These are phyloP conservation scores for Phortica okadai DNA, from an alignment of 2,888 invertebrate genomes.

Conservation along the genomic window DNA sequence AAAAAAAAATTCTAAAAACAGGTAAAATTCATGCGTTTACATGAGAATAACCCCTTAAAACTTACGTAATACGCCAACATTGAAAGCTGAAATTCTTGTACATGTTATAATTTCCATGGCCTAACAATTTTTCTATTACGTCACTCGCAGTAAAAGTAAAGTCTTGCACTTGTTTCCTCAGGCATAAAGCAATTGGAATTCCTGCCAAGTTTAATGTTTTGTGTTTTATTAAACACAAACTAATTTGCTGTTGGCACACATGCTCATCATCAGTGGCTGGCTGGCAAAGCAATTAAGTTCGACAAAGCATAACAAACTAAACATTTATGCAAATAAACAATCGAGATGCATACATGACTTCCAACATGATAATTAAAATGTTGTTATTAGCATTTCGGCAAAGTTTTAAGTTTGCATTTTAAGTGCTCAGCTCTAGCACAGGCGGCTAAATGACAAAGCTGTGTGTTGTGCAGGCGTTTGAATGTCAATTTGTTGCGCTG, in stretches of 20 bases:
- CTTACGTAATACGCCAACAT: too few relatives aligned
- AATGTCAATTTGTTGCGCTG: not conserved
- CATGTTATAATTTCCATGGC: not conserved
- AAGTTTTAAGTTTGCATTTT: not conserved
- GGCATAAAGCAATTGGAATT: not conserved
- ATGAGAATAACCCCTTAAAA: too few relatives aligned
- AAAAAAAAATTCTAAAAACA: too few relatives aligned
- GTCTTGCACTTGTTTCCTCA: not conserved
- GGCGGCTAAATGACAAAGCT: not conserved
- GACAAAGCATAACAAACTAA: not conserved
- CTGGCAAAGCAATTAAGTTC: not conserved
- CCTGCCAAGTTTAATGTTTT: too few relatives aligned
- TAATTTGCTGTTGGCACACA: not conserved
- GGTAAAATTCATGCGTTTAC: too few relatives aligned
- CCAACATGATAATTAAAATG: not conserved
- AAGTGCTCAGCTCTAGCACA: not conserved
- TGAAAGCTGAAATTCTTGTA: too few relatives aligned
- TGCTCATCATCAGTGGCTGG: not conserved
- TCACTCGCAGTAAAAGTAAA: not conserved
- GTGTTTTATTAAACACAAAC: not conserved
- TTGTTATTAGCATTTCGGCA: not conserved
- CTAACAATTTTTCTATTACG: not conserved
- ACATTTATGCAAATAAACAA: not conserved
- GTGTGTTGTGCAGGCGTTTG: not conserved
- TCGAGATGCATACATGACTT: not conserved